A percentile compares a stretch with the other conserved stretches of the same genome.
Conservation (phyloP, 1,140 invertebrate species). For the Pseudobourletiella spinata region DNA sequence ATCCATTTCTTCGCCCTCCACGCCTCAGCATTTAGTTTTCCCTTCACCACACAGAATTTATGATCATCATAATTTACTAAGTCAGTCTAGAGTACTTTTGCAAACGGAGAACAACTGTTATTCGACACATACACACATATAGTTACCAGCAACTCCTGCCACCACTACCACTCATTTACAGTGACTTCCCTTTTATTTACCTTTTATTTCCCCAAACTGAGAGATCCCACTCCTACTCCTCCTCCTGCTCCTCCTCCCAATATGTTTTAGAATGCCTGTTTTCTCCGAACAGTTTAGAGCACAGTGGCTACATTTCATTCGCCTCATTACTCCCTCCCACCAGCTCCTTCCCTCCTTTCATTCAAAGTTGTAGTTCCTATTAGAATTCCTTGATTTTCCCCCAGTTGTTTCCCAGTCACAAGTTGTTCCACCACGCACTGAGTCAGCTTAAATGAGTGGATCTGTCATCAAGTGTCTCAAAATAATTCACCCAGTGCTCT, state of each 20-base stretch:
- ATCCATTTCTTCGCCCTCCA: not conserved
- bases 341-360: too few relatives aligned
- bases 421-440: not conserved
- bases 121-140: not conserved
- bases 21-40: not conserved
- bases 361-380: too few relatives aligned
- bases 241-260: not conserved
- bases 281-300: too few relatives aligned
- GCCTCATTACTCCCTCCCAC: too few relatives aligned
- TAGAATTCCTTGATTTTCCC: too few relatives aligned
- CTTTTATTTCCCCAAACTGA: not conserved
- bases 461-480: not conserved
- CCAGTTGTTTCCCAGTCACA: not conserved
- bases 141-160: not conserved
- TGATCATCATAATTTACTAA: slow-evolving; percentile 6
- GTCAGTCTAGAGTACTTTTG: not conserved
- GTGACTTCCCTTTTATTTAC: not conserved
- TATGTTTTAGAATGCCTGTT: not conserved
- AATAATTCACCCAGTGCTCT: not conserved
- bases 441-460: not conserved
- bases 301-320: too few relatives aligned
- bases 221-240: not conserved
- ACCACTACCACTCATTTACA: not conserved
- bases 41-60: not conserved
- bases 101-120: not conserved